Evolutionary conservation across 64 coral and sea anemone species (phyloP), one percentile per base, ranked within the genome.

Genomic region (Cladopsammia gracilis): DNA sequence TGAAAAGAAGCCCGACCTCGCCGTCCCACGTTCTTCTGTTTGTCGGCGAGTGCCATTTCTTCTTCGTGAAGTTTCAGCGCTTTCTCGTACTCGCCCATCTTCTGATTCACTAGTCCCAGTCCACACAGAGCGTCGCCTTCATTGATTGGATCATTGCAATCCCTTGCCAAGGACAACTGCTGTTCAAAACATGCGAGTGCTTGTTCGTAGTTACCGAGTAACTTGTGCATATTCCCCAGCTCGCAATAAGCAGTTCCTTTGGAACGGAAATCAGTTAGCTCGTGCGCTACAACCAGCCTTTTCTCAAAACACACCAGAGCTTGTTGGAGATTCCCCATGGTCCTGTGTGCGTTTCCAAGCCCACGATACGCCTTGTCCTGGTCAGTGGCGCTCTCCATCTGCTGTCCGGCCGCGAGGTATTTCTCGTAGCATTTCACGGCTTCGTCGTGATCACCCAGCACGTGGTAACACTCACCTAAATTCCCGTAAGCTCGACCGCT

Each of bases 301-400:
- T 96, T 96, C 79, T 99, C 98, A 57, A 96, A 99, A 90, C 98
- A 99, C 14, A 99, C 95, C 48, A 99, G 85, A 42, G 98, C 98
- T 86, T 99, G 94, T 57, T 99, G 94, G 47, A 99, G 78, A 92
- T 96, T 96, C 16, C 98, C 98, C 88, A 94, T 85, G 24, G 98
- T 86, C 60, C 86, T 96, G 82, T 96, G 94, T 13, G 94, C 62
- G 71, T 88, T 94, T 66, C 98, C 98, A 45, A 99, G 98, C 34
- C 94, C 92, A 44, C 91, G 94, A 75, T 99, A 99, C 13, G 98
- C 98, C 62, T 96, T 99, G 71, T 99, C 98, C 86, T 99, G 98
- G 89, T 99, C 98, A 94, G 84, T 64, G 5, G 88, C 82, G 64
- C 76, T 90, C 57, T 92, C 98, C 47, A 92, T 25, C 67, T 93